Percentiles rank a stretch among this genome's conserved stretches.
These are phyloP conservation scores for Drosophila truncata DNA, from an alignment of 1,140 invertebrate species.

Conservation along the genomic window DNA sequence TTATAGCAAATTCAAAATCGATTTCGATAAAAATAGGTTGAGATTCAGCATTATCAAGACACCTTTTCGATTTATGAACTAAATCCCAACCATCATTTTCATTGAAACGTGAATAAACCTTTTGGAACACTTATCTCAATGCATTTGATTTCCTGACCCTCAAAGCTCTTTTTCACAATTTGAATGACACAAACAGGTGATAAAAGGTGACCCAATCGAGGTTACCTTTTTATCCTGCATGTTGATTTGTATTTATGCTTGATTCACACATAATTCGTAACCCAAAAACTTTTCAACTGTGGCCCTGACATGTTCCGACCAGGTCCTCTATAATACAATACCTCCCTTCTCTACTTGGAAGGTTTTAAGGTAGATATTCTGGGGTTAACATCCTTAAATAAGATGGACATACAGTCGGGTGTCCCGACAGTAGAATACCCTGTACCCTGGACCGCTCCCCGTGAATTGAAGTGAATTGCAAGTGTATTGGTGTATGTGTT, in stretches of 20 bases:
- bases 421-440: no score
- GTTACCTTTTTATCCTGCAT: slow-evolving; percentile 16
- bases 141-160: slow-evolving; percentile 12
- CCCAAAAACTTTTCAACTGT: slow-evolving; percentile 42
- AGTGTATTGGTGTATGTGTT: no score
- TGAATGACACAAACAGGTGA: slow-evolving; percentile 46
- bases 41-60: background rate
- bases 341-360: background rate
- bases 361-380: no score
- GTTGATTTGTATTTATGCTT: slow-evolving; percentile 18
- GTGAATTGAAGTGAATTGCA: no score
- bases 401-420: no score
- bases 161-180: slow-evolving; percentile 8
- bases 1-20: background rate
- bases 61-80: background rate
- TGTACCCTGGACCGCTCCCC: no score
- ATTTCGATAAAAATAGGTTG: background rate
- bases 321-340: slow-evolving; percentile 2
- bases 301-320: slow-evolving; percentile 17
- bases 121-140: slow-evolving; percentile 8
- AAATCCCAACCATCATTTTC: background rate
- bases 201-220: slow-evolving; percentile 44
- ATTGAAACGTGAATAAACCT: background rate
- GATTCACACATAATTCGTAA: slow-evolving; percentile 12
- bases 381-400: slow-evolving; percentile 1